phyloP scores from a whole-genome alignment of 1,140 invertebrate genomes.

The Drosophila erecta region DNA sequence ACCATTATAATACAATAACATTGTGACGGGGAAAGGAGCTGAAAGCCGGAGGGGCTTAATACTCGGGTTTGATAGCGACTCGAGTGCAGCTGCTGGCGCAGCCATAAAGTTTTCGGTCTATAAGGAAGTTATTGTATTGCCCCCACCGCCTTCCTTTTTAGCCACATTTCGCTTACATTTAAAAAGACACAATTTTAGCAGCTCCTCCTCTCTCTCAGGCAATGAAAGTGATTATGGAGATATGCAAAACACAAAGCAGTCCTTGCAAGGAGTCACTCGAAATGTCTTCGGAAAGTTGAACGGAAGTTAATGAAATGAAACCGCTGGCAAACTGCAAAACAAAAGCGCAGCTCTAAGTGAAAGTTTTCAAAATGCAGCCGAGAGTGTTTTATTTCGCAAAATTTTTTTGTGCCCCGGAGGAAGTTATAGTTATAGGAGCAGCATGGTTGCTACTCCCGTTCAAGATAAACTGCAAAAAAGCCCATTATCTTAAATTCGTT shows the following conservation, averaged over 20 bases:
- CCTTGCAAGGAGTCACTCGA: conserved; percentile 19
- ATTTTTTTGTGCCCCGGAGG: neutral
- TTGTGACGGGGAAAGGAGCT: neutral
- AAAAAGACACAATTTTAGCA: conserved; percentile 2
- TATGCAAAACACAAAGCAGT: conserved; percentile 14
- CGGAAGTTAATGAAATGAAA: conserved; percentile 43
- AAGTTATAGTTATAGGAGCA: neutral
- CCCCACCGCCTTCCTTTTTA: conserved; percentile 22
- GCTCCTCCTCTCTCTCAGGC: neutral
- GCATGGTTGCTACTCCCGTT: neutral
- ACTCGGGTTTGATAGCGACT: conserved; percentile 31
- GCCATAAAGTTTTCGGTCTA: conserved; percentile 53
- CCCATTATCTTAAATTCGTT: neutral
- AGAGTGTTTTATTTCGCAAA: neutral
- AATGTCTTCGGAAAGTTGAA: conserved; percentile 7
- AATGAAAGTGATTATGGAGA: conserved; percentile 36
- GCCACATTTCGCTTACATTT: conserved; percentile 10
- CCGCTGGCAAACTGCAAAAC: conserved; percentile 2
- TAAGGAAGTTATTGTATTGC: conserved; percentile 49
- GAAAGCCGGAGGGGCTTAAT: conserved; percentile 15
- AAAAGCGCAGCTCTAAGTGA: conserved; percentile 1
- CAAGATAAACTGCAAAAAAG: neutral
- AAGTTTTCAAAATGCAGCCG: neutral
- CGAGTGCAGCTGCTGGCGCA: conserved; percentile 51
- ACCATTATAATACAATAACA: conserved; percentile 62